Evolutionary conservation across 2,113 vertebrate species (phyloP).

Genomic region (Platichthys stellatus): DNA sequence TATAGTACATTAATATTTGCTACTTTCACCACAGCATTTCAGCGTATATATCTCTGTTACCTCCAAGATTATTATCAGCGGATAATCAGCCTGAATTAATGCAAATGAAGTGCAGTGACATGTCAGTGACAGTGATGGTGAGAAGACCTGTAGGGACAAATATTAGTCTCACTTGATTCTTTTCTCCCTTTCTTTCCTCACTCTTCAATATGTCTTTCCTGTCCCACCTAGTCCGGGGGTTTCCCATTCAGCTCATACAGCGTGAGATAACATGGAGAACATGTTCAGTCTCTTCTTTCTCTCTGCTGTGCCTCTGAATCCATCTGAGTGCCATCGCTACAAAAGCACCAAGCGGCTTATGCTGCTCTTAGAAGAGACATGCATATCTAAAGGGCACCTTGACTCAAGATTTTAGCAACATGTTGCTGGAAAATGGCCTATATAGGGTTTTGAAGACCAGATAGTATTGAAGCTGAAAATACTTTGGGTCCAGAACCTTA

Average conservation of each 20-base stretch:
- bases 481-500: too few relatives aligned
- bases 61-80: slow-evolving; percentile 3
- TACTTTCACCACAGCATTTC: background rate
- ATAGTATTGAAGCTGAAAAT: too few relatives aligned
- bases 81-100: slow-evolving; percentile 25
- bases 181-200: background rate
- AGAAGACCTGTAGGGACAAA: background rate
- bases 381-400: background rate
- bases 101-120: background rate
- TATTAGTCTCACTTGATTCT: background rate
- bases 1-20: background rate
- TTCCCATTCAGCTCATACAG: slow-evolving; percentile 11
- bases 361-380: slow-evolving; percentile 32
- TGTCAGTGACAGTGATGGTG: too few relatives aligned
- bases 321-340: slow-evolving; percentile 41
- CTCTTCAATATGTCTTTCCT: background rate
- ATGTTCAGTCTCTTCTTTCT: background rate
- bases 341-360: slow-evolving; percentile 32
- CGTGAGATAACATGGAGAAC: slow-evolving; percentile 20
- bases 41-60: background rate
- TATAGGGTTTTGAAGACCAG: background rate
- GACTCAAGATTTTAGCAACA: background rate
- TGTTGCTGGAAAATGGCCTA: background rate
- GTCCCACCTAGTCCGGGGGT: background rate
- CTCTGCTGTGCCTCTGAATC: slow-evolving; percentile 22